Evolutionary conservation across 2,113 vertebrate species (phyloP), one percentile per base, ranked within the genome.

Genomic region (Oryzias celebensis): DNA sequence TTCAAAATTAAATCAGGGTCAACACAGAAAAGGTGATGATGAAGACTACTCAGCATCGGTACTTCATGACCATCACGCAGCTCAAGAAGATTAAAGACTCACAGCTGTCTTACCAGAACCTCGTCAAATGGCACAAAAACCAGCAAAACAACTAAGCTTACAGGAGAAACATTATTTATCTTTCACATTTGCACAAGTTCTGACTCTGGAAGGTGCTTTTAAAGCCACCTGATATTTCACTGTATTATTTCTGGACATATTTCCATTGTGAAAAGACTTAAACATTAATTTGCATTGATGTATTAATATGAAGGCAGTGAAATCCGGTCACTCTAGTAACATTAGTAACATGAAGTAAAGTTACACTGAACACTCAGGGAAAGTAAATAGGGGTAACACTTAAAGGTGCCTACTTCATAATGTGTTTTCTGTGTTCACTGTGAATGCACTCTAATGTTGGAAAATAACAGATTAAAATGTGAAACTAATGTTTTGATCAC

Each of bases 31-130:
- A 65, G 56, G 18, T 36, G 75, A 69, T 5, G 65, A 78, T 6
- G 36, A 65, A 50, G 69, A 81, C 14, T 46, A 68, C 53, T 71
- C 74, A 0, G 43, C 68, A 20, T 36, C 71, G 50, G 48, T 62
- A 57, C 61, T 87, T 18, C 52, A 31, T 2, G 80, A 80, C 59
- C 16, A 55, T 74, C 14, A 50, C 6, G 61, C 4, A 26, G 68
- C 42, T 55, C 31, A 62, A 26, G 6, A 62, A 51, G 74, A 85
- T 13, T 10, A 75, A 75, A 6, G 62, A 81, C 36, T 86, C 78
- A 77, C 88, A 84, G 60, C 3, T 20, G 7, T 50, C 6, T 44
- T 52, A 57, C 56, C n/a, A 58, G 58, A 60, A 68, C 51, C 41
- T 26, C 26, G 18, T 52, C 10, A 72, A 52, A 22, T 70, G 61